Evolutionary conservation across 2,797 vertebrate genomes (phyloP).

Genomic region (Micrastur ruficollis): DNA sequence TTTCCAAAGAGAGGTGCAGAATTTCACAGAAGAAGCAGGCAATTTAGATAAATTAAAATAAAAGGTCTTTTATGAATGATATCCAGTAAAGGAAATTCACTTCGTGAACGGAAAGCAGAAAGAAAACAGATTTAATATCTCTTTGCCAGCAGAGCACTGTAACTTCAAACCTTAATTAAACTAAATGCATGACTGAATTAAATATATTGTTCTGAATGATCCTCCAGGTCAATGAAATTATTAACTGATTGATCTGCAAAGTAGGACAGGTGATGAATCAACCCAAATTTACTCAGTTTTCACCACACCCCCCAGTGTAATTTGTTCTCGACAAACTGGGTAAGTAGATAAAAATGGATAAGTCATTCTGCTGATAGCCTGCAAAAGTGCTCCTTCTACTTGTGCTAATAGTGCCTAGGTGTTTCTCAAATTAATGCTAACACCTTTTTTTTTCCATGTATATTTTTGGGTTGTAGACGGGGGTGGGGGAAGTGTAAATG

Average conservation of each 20-base stretch:
- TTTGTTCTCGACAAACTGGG: constrained; percentile 39
- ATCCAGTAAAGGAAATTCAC: not conserved
- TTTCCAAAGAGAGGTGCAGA: not conserved
- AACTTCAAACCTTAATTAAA: constrained; percentile 70
- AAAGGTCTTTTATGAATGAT: constrained; percentile 17
- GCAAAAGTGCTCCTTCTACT: not conserved
- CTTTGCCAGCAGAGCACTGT: constrained; percentile 52
- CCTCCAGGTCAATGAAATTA: constrained; percentile 68
- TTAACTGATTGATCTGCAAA: constrained; percentile 73
- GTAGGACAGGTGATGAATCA: constrained; percentile 72
- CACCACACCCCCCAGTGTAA: not conserved
- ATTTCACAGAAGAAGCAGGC: not conserved
- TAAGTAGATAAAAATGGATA: constrained; percentile 59
- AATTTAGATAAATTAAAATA: constrained; percentile 8
- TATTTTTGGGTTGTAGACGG: not conserved
- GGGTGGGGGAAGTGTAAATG: not conserved
- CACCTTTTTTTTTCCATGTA: not conserved
- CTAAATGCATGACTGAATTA: constrained; percentile 73
- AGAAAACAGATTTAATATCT: constrained; percentile 54
- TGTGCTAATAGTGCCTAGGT: not conserved
- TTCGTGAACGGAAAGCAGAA: constrained; percentile 14
- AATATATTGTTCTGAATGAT: constrained; percentile 70
- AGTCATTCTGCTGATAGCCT: not conserved
- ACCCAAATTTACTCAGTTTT: constrained; percentile 70
- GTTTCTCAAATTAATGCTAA: not conserved